Percentiles rank a stretch among this genome's conserved stretches.
Evolutionary conservation across 2,113 vertebrate species (phyloP).

Genomic region (Galemys pyrenaicus): DNA sequence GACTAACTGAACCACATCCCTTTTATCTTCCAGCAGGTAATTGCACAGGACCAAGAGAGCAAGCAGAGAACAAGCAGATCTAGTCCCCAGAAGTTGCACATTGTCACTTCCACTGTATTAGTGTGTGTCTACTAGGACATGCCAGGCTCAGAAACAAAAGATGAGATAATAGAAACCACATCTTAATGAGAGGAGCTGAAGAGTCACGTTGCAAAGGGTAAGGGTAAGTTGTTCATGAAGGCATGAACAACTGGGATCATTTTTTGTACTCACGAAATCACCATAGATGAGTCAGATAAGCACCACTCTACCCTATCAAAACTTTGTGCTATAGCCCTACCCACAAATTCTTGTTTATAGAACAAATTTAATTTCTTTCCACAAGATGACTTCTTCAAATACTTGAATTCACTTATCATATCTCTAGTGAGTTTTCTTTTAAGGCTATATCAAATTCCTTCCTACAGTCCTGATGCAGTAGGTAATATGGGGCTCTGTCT

Average conservation of each 20-base stretch:
- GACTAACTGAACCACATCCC: neutral
- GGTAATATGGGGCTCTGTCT: neutral
- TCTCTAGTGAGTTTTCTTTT: neutral
- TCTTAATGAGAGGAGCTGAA: neutral
- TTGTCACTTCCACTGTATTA: neutral
- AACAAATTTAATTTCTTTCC: conserved; percentile 12
- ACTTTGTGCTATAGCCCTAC: neutral
- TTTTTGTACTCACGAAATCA: neutral
- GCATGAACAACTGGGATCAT: neutral
- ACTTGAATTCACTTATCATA: neutral
- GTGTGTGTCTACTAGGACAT: neutral
- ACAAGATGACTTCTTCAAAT: conserved; percentile 29
- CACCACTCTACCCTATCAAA: neutral
- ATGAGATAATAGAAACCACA: conserved; percentile 4
- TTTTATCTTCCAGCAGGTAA: neutral
- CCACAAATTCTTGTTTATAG: neutral
- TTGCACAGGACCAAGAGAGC: neutral
- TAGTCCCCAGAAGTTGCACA: neutral
- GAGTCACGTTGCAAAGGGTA: neutral
- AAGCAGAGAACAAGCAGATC: neutral
- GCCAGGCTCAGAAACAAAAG: neutral
- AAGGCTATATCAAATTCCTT: conserved; percentile 19
- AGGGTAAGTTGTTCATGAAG: neutral
- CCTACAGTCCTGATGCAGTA: neutral
- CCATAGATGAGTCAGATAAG: neutral